Evolutionary conservation across 2,797 vertebrate genomes (phyloP), one percentile per base, ranked within the genome.

Genomic region (Pempheris klunzingeri): DNA sequence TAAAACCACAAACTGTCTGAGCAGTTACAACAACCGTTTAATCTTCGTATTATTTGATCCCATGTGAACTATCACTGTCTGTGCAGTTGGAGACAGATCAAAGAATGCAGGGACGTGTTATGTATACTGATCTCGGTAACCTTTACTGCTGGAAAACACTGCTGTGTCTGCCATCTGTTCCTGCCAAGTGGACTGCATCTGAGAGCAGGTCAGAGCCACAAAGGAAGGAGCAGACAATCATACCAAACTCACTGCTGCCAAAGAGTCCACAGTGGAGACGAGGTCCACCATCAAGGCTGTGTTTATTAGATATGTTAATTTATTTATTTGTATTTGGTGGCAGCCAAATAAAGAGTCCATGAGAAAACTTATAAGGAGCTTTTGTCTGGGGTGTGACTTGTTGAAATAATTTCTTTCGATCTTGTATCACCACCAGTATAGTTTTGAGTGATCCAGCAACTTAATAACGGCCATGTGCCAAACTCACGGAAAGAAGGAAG

Each of bases 131-230:
- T 86, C 75, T 81, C 46, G 68, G 57, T 77, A 59, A 71, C 80
- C 76, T 84, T 86, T 14, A 1, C 50, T 58, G 76, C 60, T 86
- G 86, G 89, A 86, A 90, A 87, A 83, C 72, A 80, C 62, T 7
- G 9, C 15, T 1, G 11, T 8, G 55, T 77, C 74, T 74, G 62
- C 77, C 67, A 59, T 70, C 50, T 39, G 49, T 15, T 46, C 12
- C 62, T 81, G 83, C 85, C 82, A 86, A 85, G 67, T 34, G 58
- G 53, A 72, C 14, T 54, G 72, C 54, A 64, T 79, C 36, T 28
- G 67, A 50, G 52, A 20, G 32, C 54, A 46, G 63, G 52, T 43
- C 81, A 47, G 44, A 39, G 79, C 26, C 66, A 0, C 59, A 43
- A 24, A 69, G 41, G 83, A 85, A 81, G 59, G 77, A 60, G 62